phyloP scores from a whole-genome alignment of 2,113 vertebrate species.

The Conger conger region DNA sequence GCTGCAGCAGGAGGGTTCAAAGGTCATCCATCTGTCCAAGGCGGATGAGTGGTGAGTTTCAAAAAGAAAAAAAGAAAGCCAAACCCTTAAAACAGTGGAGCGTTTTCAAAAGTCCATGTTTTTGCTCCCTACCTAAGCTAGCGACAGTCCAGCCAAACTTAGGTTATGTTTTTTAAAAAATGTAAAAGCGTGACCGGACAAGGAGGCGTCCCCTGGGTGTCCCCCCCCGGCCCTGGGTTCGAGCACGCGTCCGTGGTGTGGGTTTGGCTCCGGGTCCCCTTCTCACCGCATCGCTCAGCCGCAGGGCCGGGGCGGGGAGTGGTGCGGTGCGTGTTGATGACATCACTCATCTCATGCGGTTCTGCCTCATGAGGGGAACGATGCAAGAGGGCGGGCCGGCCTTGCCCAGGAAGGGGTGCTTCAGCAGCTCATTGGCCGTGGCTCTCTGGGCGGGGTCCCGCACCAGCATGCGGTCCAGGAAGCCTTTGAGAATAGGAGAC shows the following conservation, averaged over 20 bases:
- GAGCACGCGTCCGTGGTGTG: neutral
- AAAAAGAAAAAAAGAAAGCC: neutral
- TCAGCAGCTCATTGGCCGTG: slow-evolving; percentile 80
- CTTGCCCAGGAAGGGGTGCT: slow-evolving; percentile 85
- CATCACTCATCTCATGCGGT: slow-evolving; percentile 81
- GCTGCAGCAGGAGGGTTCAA: neutral
- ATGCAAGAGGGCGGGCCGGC: slow-evolving; percentile 86
- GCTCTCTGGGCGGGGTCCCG: slow-evolving; percentile 84
- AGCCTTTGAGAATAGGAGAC: slow-evolving; percentile 86
- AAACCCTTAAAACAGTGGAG: slow-evolving; percentile 17
- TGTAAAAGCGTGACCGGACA: slow-evolving; percentile 15
- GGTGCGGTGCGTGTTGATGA: neutral
- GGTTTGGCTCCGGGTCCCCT: neutral
- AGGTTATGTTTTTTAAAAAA: slow-evolving; percentile 21
- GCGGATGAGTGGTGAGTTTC: neutral
- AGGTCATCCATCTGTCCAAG: neutral
- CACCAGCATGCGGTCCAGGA: slow-evolving; percentile 88
- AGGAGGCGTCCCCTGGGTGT: neutral
- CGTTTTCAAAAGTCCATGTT: neutral
- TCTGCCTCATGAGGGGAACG: slow-evolving; percentile 90
- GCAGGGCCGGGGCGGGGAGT: neutral
- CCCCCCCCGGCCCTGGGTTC: neutral
- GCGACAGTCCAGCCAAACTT: slow-evolving; percentile 3
- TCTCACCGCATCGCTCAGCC: neutral
- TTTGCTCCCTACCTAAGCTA: neutral